Evolutionary conservation across 2,113 vertebrate species (phyloP), one percentile per base, ranked within the genome.

Genomic region (Otis tarda): DNA sequence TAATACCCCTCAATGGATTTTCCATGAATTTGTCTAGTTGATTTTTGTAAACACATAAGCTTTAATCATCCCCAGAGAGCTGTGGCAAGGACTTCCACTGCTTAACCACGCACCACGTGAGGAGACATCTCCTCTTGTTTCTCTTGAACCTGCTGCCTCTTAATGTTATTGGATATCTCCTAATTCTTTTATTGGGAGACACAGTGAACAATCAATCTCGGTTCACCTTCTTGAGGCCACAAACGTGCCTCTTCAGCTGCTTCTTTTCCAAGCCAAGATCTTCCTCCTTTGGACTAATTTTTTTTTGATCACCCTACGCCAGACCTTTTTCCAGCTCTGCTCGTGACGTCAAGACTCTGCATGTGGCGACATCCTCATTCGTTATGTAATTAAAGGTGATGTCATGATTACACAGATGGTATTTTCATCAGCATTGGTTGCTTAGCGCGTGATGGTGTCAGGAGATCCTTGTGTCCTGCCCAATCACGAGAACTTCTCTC

Each of bases 1-100:
- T 95, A 94, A 96, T 92, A 83, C 70, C 69, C 89, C 95, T 94
- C 83, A 64, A 76, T 96, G 87, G 94, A 94, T 95, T 95, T 95
- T 81, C 95, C 87, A 96, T 95, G 87, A 87, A 95, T 95, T 93
- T 93, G 91, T 91, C 94, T 57, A 39, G 70, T 64, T 95, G 96
- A 94, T 95, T 89, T 95, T 83, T 92, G 94, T 96, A 90, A 96
- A 94, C 88, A 86, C 2, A 3, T 59, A 90, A 92, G 80, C 71
- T 95, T 95, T 76, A 91, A 89, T 91, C 94, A 76, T 89, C 95
- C 91, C 93, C 14, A 3, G 94, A 89, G 96, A 93, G 74, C 93
- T 87, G 94, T 76, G 91, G 77, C 91, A 87, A 85, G 93, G 89
- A 53, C 91, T 95, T 95, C 68, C 89, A 76, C 77, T 69, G 77